Evolutionary conservation across 2,113 vertebrate genomes (phyloP), one percentile per base, ranked within the genome.

Genomic region (Trichechus manatus): DNA sequence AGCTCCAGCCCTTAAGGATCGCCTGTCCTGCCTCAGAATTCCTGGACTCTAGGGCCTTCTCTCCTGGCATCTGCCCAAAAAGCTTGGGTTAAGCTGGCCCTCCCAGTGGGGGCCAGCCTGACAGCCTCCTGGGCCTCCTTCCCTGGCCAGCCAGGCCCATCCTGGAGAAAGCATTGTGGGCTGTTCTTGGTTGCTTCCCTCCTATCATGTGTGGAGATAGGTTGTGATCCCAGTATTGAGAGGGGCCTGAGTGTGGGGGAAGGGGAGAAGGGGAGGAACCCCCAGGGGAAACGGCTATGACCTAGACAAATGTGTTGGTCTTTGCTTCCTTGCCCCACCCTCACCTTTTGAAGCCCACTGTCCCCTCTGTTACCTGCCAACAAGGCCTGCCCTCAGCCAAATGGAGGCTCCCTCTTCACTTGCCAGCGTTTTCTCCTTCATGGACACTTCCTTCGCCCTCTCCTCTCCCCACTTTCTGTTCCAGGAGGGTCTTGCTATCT

Each of bases 41-140:
- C 68, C 87, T 95, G 47, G 44, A 77, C 59, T 89, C 70, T 63
- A 31, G 92, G 50, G n/a, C 66, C 50, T 63, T 92, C 70, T 94
- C 56, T 93, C 47, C 79, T 94, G 64, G 44, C 64, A 96, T 47
- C 39, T 92, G 25, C 53, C 53, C 94, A 61, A 89, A 80, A 93
- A 94, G 50, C 10, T 61, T 92, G 74, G 33, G 25, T 59, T 82
- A 86, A 80, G 23, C 63, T 89, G 64, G 25, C 36, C 44, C 39
- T 89, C 23, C 15, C 20, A 74, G 47, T 80, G 42, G 36, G 93
- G 42, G 90, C 42, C 72, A 92, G 56, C 44, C 72, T n/a, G 1
- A 59, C 44, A 86, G 47, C 6, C 9, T 36, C 66, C 91, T 91
- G 36, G 17, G 31, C 17, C 15, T 79, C 89, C 44, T 88, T 91